These are phyloP conservation scores for Nasua narica DNA, from an alignment of 2,797 vertebrate genomes.

Conservation along the genomic window DNA sequence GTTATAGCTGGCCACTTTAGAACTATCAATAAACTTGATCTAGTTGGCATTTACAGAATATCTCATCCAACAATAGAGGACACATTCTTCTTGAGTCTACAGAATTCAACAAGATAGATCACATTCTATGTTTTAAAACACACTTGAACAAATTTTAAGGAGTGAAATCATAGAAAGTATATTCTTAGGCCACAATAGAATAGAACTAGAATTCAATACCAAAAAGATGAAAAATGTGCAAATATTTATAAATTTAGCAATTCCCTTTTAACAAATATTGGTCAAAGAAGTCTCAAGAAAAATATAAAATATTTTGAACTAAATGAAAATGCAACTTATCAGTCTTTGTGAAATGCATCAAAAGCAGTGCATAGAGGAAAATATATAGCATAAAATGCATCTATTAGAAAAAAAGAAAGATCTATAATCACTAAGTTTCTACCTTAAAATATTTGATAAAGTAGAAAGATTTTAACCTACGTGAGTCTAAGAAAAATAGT, in stretches of 20 bases:
- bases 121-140: neutral
- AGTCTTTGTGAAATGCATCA: no score
- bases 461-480: neutral
- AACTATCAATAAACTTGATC: neutral
- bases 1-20: neutral
- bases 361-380: no score
- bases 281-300: neutral
- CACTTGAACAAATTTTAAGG: neutral
- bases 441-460: no score
- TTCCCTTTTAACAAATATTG: neutral
- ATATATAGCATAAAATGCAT: no score
- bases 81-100: no score
- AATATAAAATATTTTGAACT: no score
- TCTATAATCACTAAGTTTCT: no score
- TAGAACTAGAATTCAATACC: neutral
- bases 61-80: no score
- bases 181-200: neutral
- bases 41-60: neutral
- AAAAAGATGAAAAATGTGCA: neutral
- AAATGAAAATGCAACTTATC: no score
- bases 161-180: no score
- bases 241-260: neutral
- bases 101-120: neutral
- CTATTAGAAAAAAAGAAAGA: no score
- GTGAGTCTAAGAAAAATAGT: neutral